Evolutionary conservation across 1,140 invertebrate genomes (phyloP).

Genomic region (Chlorops oryzae): DNA sequence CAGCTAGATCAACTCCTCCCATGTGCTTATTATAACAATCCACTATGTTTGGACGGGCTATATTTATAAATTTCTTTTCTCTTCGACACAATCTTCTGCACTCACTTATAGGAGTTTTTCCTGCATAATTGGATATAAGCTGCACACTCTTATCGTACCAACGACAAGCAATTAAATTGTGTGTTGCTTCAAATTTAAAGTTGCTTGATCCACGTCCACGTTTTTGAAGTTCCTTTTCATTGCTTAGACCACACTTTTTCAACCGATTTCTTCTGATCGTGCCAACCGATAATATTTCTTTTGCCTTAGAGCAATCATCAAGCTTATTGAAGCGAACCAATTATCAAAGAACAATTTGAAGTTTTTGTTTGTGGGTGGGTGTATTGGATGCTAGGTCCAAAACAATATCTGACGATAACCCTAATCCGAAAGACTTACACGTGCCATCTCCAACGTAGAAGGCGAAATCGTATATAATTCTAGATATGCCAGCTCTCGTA

Average conservation of each 20-base stretch:
- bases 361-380: background rate
- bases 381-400: background rate
- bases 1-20: background rate
- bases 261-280: background rate
- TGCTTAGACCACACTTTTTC: too few species aligned
- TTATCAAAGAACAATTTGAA: slow-evolving; percentile 3
- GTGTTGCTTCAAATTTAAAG: background rate
- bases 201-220: background rate
- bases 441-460: slow-evolving; percentile 11
- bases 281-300: background rate
- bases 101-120: background rate
- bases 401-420: background rate
- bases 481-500: slow-evolving; percentile 7
- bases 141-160: background rate
- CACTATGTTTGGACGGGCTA: background rate
- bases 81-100: background rate
- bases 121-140: background rate
- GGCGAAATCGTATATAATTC: slow-evolving; percentile 11
- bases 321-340: too few species aligned
- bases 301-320: too few species aligned
- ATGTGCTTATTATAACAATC: too few species aligned
- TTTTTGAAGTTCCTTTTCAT: background rate
- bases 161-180: background rate
- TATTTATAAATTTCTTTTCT: background rate
- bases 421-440: background rate